Percentiles rank a stretch among this genome's conserved stretches.
These are phyloP conservation scores for Drosophila nr. fundita DNA, from an alignment of 2,888 invertebrate species.

Conservation along the genomic window DNA sequence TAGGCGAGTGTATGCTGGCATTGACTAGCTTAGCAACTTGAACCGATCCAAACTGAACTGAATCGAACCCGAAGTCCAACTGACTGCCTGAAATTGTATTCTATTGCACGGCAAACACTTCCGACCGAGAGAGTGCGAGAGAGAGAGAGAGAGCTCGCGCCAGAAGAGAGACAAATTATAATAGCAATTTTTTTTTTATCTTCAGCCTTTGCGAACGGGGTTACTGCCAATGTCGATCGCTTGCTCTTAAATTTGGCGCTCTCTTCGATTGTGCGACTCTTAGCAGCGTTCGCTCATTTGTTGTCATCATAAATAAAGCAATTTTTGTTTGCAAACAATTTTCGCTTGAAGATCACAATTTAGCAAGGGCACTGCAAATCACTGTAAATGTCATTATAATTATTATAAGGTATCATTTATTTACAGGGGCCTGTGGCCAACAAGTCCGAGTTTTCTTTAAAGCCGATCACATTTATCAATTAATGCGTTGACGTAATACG, in stretches of 20 bases:
- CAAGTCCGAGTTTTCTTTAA: conserved; percentile 39
- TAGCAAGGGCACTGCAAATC: neutral
- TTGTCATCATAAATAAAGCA: conserved; percentile 46
- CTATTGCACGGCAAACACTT: conserved; percentile 15
- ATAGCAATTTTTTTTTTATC: conserved; percentile 29
- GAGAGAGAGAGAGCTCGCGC: neutral
- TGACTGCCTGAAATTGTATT: conserved; percentile 28
- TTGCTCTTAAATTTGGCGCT: conserved; percentile 30
- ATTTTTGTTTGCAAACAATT: conserved; percentile 59
- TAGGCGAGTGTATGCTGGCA: conserved; percentile 24
- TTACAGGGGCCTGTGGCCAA: conserved; percentile 33
- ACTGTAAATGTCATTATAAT: neutral
- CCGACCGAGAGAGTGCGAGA: conserved; percentile 2
- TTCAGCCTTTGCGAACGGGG: conserved; percentile 7
- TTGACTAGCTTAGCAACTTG: conserved; percentile 60
- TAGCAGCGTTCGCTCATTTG: conserved; percentile 21
- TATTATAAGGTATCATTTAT: neutral
- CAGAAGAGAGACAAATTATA: conserved; percentile 15
- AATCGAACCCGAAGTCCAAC: conserved; percentile 33
- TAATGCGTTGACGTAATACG: conserved; percentile 65
- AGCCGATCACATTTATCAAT: conserved; percentile 41
- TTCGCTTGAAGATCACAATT: conserved; percentile 5
- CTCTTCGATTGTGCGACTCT: conserved; percentile 18
- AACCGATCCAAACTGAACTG: conserved; percentile 37
- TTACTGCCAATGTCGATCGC: conserved; percentile 26